Base-by-base conservation (phyloP, 1,140 invertebrate genomes). In the Drosophila subpulchrella region DNA sequence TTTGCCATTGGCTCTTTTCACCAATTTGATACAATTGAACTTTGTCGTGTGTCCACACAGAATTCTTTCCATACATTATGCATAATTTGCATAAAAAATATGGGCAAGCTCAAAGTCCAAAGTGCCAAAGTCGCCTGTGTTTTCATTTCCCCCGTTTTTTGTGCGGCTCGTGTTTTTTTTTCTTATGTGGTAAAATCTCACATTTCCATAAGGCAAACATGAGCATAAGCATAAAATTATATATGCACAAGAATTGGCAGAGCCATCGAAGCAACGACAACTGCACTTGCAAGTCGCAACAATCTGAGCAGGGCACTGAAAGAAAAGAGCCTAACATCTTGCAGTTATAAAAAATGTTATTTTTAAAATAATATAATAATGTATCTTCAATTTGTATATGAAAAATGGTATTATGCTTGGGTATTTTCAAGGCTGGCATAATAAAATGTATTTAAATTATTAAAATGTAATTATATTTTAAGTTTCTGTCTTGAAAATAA, bases 11-110 rank as follows among this genome's bases (percentile, higher is more conserved):
- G 41, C 48, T 44, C 50, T 47, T 66, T 46, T 10, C 56, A 55
- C 62, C 75, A 89, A 88, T 80, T 88, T 88, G 67, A 83, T 80
- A 89, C 83, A 88, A 88, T 88, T 88, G 83, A 89, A 89, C 79
- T 89, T 78, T 78, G 74, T 86, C 76, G 54, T 68, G 32, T 46
- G 58, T 62, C 51, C 17, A 34, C 44, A 27, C 36, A 30, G 30
- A 72, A 71, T 71, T 58, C 53, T 66, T 38, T 32, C 41, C 38
- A 27, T 57, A 53, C 58, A 30, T 77, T 77, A 12, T 46, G 57
- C 74, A 34, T 77, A 41, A 77, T 77, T 78, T 71, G 75, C 75
- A 77, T 77, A 61, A 77, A 77, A 56, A 44, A 15, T 46, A 39
- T 39, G 30, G 44, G 38, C 62, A 61, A 60, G 59, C 47, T 57